Evolutionary conservation across 2,113 vertebrate species (phyloP).

Genomic region (Xyliphius kryptos): DNA sequence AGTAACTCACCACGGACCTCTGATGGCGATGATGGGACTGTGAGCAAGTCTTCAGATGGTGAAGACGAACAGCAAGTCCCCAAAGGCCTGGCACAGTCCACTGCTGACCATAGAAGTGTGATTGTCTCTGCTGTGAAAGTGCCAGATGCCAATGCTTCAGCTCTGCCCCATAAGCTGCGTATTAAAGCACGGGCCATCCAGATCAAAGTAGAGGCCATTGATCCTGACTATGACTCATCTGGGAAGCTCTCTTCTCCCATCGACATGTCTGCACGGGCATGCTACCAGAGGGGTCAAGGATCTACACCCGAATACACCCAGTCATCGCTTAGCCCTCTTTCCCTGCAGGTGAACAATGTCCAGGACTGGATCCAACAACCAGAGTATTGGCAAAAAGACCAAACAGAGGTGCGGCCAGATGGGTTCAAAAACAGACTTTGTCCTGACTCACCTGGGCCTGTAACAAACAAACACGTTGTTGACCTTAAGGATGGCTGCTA

Average conservation of each 20-base stretch:
- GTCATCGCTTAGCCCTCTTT: slow-evolving; percentile 74
- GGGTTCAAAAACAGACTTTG: too few species aligned
- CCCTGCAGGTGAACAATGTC: slow-evolving; percentile 80
- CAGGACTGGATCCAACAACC: slow-evolving; percentile 82
- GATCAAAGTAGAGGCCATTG: slow-evolving; percentile 84
- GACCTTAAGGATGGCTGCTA: slow-evolving; percentile 68
- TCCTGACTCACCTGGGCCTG: too few species aligned
- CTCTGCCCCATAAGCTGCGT: slow-evolving; percentile 91
- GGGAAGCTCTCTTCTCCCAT: slow-evolving; percentile 69
- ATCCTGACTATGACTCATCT: slow-evolving; percentile 76
- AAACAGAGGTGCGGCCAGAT: slow-evolving; percentile 61
- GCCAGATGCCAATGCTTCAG: slow-evolving; percentile 77
- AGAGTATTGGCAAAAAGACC: slow-evolving; percentile 77
- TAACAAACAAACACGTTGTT: too few species aligned
- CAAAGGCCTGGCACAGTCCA: slow-evolving; percentile 74
- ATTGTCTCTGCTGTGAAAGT: slow-evolving; percentile 79
- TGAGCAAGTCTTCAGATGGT: slow-evolving; percentile 85
- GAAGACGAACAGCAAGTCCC: slow-evolving; percentile 96
- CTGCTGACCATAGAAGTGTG: slow-evolving; percentile 70
- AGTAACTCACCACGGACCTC: slow-evolving; percentile 86
- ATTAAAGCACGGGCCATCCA: slow-evolving; percentile 87
- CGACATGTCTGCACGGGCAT: slow-evolving; percentile 66
- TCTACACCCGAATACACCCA: slow-evolving; percentile 57
- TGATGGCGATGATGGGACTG: slow-evolving; percentile 73
- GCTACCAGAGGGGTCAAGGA: slow-evolving; percentile 62